A percentile compares a stretch with the other conserved stretches of the same genome.
Conservation (phyloP, 2,888 invertebrate species). For the Neoscelio sp. region DNA sequence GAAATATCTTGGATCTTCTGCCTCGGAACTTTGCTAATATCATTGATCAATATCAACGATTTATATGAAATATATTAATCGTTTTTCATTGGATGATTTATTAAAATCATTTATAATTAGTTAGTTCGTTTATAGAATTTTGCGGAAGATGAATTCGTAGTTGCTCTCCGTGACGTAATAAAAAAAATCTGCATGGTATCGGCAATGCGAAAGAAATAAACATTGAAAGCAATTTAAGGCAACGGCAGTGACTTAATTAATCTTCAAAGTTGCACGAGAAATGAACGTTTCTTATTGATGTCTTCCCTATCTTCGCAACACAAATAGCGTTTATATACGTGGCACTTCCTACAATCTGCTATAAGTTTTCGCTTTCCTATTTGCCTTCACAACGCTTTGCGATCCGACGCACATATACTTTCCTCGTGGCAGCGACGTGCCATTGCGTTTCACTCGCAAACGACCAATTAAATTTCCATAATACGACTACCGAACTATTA, state of each 20-base stretch:
- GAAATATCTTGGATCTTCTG: no score
- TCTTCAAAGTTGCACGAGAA: slow-evolving; percentile 50
- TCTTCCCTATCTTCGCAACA: slow-evolving; percentile 57
- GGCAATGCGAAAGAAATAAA: not conserved
- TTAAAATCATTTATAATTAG: no score
- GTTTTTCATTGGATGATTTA: no score
- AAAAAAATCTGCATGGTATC: no score
- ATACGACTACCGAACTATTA: slow-evolving; percentile 66
- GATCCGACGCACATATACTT: slow-evolving; percentile 53
- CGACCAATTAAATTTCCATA: slow-evolving; percentile 70
- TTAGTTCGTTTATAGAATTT: no score
- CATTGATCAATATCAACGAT: no score
- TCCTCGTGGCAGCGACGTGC: slow-evolving; percentile 45
- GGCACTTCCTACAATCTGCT: slow-evolving; percentile 68
- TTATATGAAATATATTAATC: no score
- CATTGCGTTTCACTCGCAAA: slow-evolving; percentile 66
- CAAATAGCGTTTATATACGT: slow-evolving; percentile 65
- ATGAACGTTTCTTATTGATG: slow-evolving; percentile 54
- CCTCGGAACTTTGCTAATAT: no score
- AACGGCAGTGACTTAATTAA: slow-evolving; percentile 46
- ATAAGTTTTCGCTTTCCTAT: slow-evolving; percentile 67
- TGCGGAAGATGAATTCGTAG: no score
- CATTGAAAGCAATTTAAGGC: not conserved
- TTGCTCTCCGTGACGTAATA: no score
- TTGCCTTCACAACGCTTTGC: slow-evolving; percentile 58